These are phyloP conservation scores for Acheta domesticus DNA, from an alignment of 2,888 invertebrate species.

Conservation along the genomic window DNA sequence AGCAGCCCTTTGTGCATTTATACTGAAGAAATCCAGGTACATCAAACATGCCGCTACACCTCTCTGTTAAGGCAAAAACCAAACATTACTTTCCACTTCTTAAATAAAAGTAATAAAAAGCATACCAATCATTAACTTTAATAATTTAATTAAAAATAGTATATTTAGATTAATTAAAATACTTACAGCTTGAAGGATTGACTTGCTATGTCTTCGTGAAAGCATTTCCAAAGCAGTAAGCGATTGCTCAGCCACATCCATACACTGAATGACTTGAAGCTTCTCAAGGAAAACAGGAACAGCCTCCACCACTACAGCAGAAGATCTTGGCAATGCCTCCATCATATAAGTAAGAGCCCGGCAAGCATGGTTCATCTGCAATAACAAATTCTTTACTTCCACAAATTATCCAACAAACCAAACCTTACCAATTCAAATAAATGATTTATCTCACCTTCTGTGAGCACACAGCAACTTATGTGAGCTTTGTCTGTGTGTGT, in stretches of 20 bases:
- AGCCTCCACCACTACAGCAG: slow-evolving; percentile 92
- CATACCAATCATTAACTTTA: not conserved
- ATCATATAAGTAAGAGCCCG: slow-evolving; percentile 98
- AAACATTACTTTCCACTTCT: not conserved
- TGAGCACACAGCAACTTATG: no score
- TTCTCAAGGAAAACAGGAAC: slow-evolving; percentile 97
- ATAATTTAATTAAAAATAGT: not conserved
- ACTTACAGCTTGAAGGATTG: slow-evolving; percentile 85
- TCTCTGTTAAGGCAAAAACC: slow-evolving; percentile 56
- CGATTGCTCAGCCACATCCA: slow-evolving; percentile 99
- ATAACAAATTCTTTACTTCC: slow-evolving; percentile 34
- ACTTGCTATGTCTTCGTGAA: slow-evolving; percentile 92
- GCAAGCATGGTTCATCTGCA: slow-evolving; percentile 95
- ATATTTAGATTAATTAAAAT: not conserved
- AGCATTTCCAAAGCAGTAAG: slow-evolving; percentile 96
- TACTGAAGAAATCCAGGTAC: slow-evolving; percentile 97
- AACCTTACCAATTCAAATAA: not conserved
- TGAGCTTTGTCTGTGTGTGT: no score
- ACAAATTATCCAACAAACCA: not conserved
- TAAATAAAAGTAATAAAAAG: not conserved
- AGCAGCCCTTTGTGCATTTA: slow-evolving; percentile 94
- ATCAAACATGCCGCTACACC: slow-evolving; percentile 95
- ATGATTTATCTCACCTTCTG: no score
- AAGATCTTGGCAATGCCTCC: slow-evolving; percentile 95
- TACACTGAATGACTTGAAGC: slow-evolving; percentile 95